Evolutionary conservation across 2,113 vertebrate species (phyloP), one percentile per base, ranked within the genome.

Genomic region (Varanus komodoensis): DNA sequence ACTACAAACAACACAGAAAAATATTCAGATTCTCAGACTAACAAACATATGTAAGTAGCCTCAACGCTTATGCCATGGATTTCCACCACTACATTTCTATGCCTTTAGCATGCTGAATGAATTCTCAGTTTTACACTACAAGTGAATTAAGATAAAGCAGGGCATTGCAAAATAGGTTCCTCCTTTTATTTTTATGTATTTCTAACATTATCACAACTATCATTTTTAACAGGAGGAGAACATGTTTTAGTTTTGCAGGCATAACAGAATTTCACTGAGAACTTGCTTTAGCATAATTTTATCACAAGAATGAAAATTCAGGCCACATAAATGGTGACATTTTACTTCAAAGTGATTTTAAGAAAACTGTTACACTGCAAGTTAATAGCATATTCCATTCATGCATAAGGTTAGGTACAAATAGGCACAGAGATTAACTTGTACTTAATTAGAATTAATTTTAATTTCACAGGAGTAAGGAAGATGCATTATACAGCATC

Each of bases 391-490:
- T 77, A 86, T 92, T 81, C 82, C 88, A 92, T 90, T 96, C 89
- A 91, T 90, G 92, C 82, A 87, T 44, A 44, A 44, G 38, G 38
- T 44, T 44, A 44, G 38, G 38, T 44, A 44, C 38, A 44, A 44
- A 83, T 84, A 34, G 8, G 87, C 87, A 91, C 90, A 81, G 86
- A 95, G 88, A 94, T 95, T 95, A 95, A 94, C 91, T 86, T 93
- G 92, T 87, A 91, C 90, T 94, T 96, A 93, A 96, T 95, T 96
- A 94, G 86, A 67, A 71, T 91, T 93, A 86, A 95, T 94, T 93
- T 92, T 88, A 89, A 86, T 91, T 93, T 92, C 92, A 87, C 7
- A 0, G 79, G 84, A 92, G 89, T 2, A 80, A 64, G 83, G 73
- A 85, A 74, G 86, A 81, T 71, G 69, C 61, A 27, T 85, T 48